These are phyloP conservation scores for Epinotia demarniana DNA, from an alignment of 2,888 invertebrate species.

Conservation along the genomic window DNA sequence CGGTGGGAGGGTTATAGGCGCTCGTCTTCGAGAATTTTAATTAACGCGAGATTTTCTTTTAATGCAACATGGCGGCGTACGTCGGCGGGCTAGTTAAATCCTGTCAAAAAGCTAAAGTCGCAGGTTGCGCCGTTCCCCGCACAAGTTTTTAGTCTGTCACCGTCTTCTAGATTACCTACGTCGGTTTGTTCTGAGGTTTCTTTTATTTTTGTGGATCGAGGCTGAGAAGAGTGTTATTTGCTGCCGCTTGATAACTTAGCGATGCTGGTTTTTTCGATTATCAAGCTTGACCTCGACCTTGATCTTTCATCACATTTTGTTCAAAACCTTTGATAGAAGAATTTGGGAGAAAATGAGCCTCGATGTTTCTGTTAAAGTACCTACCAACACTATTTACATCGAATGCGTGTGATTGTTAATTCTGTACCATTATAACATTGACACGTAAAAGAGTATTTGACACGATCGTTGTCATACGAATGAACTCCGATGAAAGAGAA, in stretches of 20 bases:
- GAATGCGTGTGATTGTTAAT: too few relatives aligned
- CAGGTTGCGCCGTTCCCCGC: constrained; percentile 29
- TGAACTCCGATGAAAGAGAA: too few relatives aligned
- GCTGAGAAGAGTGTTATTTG: neutral
- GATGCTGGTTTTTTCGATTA: neutral
- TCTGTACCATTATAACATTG: too few relatives aligned
- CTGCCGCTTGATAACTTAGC: neutral
- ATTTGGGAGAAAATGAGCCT: too few relatives aligned
- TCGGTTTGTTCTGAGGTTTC: constrained; percentile 7
- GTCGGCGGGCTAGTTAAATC: constrained; percentile 36
- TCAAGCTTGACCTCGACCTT: neutral
- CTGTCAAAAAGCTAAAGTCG: constrained; percentile 35
- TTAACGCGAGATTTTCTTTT: constrained; percentile 52
- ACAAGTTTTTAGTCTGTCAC: constrained; percentile 25
- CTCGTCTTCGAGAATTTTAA: constrained; percentile 50
- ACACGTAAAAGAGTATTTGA: too few relatives aligned
- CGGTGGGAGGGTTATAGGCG: constrained; percentile 41
- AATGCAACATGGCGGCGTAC: constrained; percentile 46
- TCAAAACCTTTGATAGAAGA: too few relatives aligned
- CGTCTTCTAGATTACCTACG: constrained; percentile 20
- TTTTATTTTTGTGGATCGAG: constrained; percentile 18
- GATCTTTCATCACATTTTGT: neutral
- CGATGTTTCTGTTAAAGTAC: neutral
- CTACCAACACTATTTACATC: too few relatives aligned
- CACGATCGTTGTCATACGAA: too few relatives aligned